Evolutionary conservation across 1,140 invertebrate species (phyloP).

Genomic region (Vollenhovia emeryi): DNA sequence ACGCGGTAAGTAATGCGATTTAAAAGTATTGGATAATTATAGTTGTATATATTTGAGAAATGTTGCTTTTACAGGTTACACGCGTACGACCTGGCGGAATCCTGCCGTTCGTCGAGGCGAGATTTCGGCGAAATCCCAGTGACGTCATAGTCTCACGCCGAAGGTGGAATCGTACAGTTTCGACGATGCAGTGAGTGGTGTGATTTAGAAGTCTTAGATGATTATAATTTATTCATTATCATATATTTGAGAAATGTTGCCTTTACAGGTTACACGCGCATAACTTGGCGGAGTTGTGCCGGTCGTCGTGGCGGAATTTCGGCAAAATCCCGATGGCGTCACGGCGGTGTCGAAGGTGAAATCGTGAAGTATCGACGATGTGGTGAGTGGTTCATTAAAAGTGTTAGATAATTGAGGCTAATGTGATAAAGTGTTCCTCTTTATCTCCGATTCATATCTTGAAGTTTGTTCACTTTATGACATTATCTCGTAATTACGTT

Average conservation of each 20-base stretch:
- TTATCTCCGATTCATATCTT: not conserved
- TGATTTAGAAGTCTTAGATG: no score
- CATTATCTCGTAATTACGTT: not conserved
- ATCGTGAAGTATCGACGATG: not conserved
- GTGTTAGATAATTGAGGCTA: no score
- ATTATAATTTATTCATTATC: no score
- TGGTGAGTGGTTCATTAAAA: not conserved
- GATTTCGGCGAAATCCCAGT: no score
- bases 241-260: not conserved
- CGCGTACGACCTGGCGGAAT: no score
- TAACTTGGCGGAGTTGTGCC: not conserved
- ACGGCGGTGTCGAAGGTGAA: not conserved
- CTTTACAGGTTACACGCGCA: not conserved
- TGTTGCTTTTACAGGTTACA: no score
- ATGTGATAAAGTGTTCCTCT: not conserved
- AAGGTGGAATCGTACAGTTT: no score
- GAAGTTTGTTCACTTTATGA: not conserved
- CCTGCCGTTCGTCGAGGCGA: no score
- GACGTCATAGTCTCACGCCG: no score
- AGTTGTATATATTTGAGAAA: no score
- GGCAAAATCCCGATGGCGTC: no score
- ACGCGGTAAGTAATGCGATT: not conserved
- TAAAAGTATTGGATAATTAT: constrained; percentile 14
- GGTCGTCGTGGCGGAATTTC: not conserved
- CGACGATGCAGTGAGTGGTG: no score